Evolutionary conservation across 1,140 invertebrate species (phyloP).

Genomic region (Araneus ventricosus): DNA sequence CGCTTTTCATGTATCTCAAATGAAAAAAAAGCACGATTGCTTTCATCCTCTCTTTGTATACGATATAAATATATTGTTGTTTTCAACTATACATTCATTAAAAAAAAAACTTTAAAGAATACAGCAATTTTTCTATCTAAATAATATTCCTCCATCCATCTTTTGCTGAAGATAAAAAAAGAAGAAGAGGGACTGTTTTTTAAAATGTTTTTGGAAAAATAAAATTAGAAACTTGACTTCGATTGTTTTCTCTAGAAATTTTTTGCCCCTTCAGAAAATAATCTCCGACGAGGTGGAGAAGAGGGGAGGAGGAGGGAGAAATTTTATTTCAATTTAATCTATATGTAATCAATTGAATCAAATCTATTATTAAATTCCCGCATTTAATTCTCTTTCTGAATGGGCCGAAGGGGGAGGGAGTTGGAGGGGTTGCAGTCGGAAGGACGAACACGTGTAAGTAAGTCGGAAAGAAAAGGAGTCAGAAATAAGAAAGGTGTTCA

Average conservation of each 20-base stretch:
- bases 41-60: too few relatives aligned
- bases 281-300: neutral
- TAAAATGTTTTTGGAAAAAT: neutral
- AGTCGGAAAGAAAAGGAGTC: neutral
- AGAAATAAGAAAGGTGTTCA: conserved; percentile 58
- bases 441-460: conserved; percentile 55
- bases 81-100: too few relatives aligned
- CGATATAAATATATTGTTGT: too few relatives aligned
- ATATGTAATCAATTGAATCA: conserved; percentile 68
- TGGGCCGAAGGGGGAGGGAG: neutral
- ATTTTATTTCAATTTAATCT: conserved; percentile 67
- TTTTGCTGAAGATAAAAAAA: too few relatives aligned
- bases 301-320: neutral
- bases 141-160: too few relatives aligned
- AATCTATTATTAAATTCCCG: conserved; percentile 72
- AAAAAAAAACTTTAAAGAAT: too few relatives aligned
- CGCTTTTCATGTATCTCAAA: too few relatives aligned
- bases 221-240: neutral
- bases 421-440: too few relatives aligned
- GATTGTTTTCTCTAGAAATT: neutral
- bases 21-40: too few relatives aligned
- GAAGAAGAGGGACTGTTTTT: neutral
- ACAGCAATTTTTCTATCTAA: too few relatives aligned
- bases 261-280: neutral
- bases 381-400: conserved; percentile 70